These are phyloP conservation scores for Bradypodion ventrale DNA, from an alignment of 2,797 vertebrate genomes.

Conservation along the genomic window DNA sequence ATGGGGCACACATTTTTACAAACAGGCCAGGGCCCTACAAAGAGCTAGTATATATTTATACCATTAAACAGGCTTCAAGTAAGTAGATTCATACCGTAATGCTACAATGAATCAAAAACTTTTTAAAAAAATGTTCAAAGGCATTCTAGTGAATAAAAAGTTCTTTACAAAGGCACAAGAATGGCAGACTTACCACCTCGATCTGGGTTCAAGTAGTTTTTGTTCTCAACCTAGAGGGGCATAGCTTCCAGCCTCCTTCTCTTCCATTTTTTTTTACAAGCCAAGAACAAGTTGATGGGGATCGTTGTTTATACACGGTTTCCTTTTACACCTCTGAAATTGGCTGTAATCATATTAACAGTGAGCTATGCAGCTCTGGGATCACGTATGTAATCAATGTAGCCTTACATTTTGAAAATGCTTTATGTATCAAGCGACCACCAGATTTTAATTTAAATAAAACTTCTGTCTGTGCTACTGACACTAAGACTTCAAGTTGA, in stretches of 20 bases:
- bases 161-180: conserved; percentile 2
- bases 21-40: no score
- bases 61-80: background rate
- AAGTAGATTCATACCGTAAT: background rate
- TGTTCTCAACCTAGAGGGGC: background rate
- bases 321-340: background rate
- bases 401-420: conserved; percentile 60
- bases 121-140: background rate
- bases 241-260: background rate
- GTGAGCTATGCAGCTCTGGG: background rate
- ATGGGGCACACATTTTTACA: background rate
- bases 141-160: background rate
- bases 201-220: background rate
- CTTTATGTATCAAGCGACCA: conserved; percentile 56
- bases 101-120: background rate
- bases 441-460: conserved; percentile 36
- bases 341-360: conserved; percentile 1
- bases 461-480: conserved; percentile 60
- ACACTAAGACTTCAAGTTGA: conserved; percentile 83
- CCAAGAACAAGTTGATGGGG: background rate
- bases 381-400: conserved; percentile 51
- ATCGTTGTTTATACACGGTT: background rate
- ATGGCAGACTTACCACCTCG: background rate
- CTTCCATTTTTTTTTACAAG: background rate
- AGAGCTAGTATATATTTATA: no score